Percentiles rank a stretch among this genome's conserved stretches.
Conservation (phyloP, 2,113 vertebrate genomes). For the Glaucomys volans region DNA sequence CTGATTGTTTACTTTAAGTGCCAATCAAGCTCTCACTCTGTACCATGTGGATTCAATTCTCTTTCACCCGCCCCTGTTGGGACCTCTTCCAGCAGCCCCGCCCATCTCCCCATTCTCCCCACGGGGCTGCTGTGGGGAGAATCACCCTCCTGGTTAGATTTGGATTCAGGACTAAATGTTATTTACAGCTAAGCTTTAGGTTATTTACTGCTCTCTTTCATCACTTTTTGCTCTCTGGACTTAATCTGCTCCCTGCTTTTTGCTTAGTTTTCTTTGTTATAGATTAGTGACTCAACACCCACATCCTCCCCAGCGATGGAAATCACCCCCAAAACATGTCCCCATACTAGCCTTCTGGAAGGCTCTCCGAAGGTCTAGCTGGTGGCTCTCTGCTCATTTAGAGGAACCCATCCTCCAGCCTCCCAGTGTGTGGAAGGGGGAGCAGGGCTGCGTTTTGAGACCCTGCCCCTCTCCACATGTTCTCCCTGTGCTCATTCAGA, state of each 20-base stretch:
- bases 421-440: not conserved
- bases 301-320: accelerated
- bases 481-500: not conserved
- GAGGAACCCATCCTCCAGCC: too few species aligned
- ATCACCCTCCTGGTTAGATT: not conserved
- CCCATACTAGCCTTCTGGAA: not conserved
- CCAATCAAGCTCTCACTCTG: not conserved
- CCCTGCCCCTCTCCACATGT: not conserved
- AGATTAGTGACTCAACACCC: not conserved
- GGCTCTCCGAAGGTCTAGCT: not conserved
- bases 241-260: not conserved
- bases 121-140: not conserved
- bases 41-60: not conserved
- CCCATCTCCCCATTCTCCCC: not conserved
- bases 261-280: not conserved
- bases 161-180: not conserved
- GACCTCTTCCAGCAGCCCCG: not conserved
- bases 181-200: not conserved
- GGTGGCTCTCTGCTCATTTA: not conserved
- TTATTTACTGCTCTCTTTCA: not conserved
- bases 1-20: not conserved
- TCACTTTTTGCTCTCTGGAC: not conserved
- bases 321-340: not conserved
- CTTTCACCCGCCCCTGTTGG: not conserved
- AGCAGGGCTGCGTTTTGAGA: not conserved